Evolutionary conservation across 2,113 vertebrate species (phyloP).

Genomic region (Climacteris rufus): DNA sequence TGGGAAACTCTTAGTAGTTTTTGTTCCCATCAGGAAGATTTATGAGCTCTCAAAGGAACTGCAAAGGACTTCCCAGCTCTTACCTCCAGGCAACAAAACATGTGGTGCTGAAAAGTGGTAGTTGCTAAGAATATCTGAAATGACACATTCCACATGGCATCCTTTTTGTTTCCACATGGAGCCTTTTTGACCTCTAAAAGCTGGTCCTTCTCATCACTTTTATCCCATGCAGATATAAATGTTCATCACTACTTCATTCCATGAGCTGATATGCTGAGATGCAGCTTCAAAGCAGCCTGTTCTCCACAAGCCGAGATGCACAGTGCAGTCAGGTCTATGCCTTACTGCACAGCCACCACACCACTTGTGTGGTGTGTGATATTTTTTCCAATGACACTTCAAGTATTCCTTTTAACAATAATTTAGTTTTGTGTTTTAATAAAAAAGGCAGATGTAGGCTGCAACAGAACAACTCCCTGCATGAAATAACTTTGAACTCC

Average conservation of each 20-base stretch:
- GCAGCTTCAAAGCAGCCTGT: not conserved
- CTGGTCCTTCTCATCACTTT: not conserved
- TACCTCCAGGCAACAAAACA: not conserved
- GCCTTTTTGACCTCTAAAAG: not conserved
- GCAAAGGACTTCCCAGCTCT: not conserved
- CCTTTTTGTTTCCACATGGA: not conserved
- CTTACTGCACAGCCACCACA: not conserved
- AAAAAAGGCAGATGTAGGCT: not conserved
- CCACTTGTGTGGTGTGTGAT: not conserved
- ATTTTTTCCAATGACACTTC: not conserved
- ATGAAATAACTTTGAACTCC: not conserved
- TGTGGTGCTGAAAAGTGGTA: not conserved
- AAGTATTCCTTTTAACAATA: not conserved
- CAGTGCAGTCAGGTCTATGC: not conserved
- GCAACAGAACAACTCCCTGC: not conserved
- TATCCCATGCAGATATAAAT: not conserved
- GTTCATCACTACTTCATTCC: not conserved
- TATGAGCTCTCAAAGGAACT: not conserved
- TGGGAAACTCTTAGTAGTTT: not conserved
- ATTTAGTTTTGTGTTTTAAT: not conserved
- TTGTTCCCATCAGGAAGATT: not conserved
- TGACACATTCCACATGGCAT: not conserved
- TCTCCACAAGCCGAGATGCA: not conserved
- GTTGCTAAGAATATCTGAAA: not conserved
- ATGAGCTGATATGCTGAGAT: accelerated